Percentiles rank a stretch among this genome's conserved stretches.
phyloP scores from a whole-genome alignment of 2,113 vertebrate species.

The Anser cygnoides region DNA sequence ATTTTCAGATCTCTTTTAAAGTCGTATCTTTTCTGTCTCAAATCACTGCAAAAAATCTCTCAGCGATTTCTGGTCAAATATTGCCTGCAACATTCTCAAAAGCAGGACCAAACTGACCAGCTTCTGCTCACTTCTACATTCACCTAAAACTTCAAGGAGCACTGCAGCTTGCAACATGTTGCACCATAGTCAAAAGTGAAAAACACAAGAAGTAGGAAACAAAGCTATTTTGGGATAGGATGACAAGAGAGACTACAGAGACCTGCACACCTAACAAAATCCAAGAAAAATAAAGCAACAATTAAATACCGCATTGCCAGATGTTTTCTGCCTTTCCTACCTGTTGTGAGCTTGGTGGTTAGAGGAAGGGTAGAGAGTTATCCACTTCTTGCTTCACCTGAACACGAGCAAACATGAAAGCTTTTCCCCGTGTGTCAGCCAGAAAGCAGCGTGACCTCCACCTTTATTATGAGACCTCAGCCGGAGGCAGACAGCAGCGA shows the following conservation, averaged over 20 bases:
- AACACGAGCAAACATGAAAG: accelerated
- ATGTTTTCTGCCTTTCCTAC: not conserved
- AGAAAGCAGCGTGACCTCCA: not conserved
- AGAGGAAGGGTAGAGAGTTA: not conserved
- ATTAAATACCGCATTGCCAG: not conserved
- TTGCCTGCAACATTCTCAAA: not conserved
- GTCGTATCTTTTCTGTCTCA: not conserved
- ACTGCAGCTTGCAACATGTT: accelerated
- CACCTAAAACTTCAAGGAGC: not conserved
- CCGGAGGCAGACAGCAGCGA: not conserved
- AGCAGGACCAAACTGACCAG: not conserved
- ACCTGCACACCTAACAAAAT: not conserved
- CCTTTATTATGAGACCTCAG: not conserved
- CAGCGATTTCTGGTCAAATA: not conserved
- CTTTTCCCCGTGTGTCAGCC: not conserved
- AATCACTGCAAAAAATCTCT: not conserved
- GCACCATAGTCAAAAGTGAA: accelerated
- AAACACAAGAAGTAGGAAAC: not conserved
- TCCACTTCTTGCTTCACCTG: not conserved
- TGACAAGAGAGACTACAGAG: not conserved
- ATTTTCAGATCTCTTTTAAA: not conserved
- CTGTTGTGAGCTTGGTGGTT: not conserved
- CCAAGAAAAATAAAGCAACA: not conserved
- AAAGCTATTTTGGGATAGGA: not conserved
- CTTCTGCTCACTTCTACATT: not conserved